phyloP scores from a whole-genome alignment of 2,113 vertebrate genomes.

The Galbula dea region DNA sequence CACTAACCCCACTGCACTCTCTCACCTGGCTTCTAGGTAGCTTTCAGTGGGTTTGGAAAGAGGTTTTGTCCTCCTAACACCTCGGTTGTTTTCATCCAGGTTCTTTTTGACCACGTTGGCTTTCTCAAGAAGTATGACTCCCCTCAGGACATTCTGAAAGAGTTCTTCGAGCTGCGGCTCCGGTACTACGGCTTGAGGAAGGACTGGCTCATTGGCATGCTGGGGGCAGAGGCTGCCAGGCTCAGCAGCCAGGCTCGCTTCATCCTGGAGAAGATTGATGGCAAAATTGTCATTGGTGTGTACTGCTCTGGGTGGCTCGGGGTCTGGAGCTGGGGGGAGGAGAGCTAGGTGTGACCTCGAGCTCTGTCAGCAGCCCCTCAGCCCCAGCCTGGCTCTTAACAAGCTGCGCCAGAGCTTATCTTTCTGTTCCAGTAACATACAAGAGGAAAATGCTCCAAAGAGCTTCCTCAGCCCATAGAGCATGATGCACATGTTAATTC shows the following conservation, averaged over 20 bases:
- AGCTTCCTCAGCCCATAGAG: not conserved
- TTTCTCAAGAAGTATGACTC: conserved; percentile 93
- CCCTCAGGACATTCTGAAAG: conserved; percentile 85
- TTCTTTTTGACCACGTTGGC: conserved; percentile 94
- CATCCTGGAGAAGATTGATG: conserved; percentile 97
- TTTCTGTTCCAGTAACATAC: not conserved
- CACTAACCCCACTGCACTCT: not conserved
- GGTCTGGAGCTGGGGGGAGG: not conserved
- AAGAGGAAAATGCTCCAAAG: not conserved
- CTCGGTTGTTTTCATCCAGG: conserved; percentile 68
- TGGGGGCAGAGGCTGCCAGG: conserved; percentile 86
- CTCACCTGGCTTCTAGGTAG: not conserved
- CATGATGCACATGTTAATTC: not conserved
- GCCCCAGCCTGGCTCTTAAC: not conserved
- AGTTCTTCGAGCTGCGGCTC: conserved; percentile 91
- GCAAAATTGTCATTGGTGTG: conserved; percentile 92
- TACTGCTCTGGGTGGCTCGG: not conserved
- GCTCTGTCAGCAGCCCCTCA: conserved; percentile 30
- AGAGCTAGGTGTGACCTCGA: not conserved
- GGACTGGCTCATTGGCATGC: conserved; percentile 92
- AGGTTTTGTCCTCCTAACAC: not conserved
- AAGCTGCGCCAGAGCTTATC: conserved; percentile 25
- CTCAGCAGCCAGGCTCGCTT: conserved; percentile 97
- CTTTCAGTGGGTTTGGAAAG: not conserved
- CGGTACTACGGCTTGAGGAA: conserved; percentile 91